A percentile compares a stretch with the other conserved stretches of the same genome.
phyloP scores from a whole-genome alignment of 2,888 invertebrate species.

The Thymelicus lineola region DNA sequence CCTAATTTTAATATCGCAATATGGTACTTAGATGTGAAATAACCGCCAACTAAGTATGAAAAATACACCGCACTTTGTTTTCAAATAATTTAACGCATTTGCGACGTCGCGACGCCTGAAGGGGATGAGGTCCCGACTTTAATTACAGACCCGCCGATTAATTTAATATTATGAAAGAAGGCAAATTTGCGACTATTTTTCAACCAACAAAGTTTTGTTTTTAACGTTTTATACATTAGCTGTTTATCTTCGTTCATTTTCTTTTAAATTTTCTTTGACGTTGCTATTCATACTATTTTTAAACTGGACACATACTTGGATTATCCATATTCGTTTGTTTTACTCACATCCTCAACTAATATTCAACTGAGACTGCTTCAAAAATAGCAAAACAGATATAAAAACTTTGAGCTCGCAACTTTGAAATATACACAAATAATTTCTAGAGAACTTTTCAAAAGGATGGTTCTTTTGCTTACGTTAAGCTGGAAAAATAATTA shows the following conservation, averaged over 20 bases:
- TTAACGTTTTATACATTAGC: neutral
- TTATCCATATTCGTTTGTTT: too few species aligned
- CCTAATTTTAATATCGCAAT: neutral
- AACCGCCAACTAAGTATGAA: neutral
- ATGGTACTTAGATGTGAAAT: neutral
- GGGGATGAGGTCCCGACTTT: neutral
- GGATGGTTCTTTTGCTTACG: slow-evolving; percentile 16
- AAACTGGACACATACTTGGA: too few species aligned
- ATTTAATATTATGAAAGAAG: slow-evolving; percentile 13
- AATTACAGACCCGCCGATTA: slow-evolving; percentile 8
- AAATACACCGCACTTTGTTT: neutral
- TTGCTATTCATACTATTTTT: neutral
- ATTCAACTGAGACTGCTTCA: neutral
- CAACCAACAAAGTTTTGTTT: neutral
- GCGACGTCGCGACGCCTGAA: neutral
- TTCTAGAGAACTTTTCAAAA: slow-evolving; percentile 10
- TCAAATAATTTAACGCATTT: neutral
- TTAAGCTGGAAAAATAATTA: slow-evolving; percentile 27
- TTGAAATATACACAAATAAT: slow-evolving; percentile 6
- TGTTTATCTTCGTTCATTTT: neutral
- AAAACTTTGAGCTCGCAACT: neutral
- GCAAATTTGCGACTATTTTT: slow-evolving; percentile 3
- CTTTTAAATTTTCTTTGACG: neutral
- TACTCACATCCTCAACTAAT: too few species aligned
- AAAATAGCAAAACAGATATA: slow-evolving; percentile 1